These are phyloP conservation scores for Pseudomugil tenellus DNA, from an alignment of 2,797 vertebrate species.

Conservation along the genomic window DNA sequence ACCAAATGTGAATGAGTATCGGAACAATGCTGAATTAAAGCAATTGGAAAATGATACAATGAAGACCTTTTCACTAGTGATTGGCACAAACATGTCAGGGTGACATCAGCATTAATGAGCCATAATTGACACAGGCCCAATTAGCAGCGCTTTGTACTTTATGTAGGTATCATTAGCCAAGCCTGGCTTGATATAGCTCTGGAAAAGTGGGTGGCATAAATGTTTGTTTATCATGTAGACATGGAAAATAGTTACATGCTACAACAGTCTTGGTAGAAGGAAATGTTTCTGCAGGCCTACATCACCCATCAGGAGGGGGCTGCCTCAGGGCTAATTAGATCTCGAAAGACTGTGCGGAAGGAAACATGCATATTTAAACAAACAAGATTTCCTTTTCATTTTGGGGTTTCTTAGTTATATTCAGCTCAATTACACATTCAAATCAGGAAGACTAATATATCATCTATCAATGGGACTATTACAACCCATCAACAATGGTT, in stretches of 20 bases:
- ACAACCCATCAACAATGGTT: slow-evolving; percentile 29
- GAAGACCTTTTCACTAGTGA: slow-evolving; percentile 54
- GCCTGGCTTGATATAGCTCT: slow-evolving; percentile 58
- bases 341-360: slow-evolving; percentile 56
- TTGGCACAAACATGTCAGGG: slow-evolving; percentile 74
- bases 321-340: slow-evolving; percentile 61
- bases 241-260: slow-evolving; percentile 77
- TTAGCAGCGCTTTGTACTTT: slow-evolving; percentile 74
- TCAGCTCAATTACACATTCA: slow-evolving; percentile 46
- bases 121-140: slow-evolving; percentile 73
- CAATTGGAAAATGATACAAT: slow-evolving; percentile 62
- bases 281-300: slow-evolving; percentile 41
- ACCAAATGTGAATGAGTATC: slow-evolving; percentile 19
- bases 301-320: slow-evolving; percentile 46
- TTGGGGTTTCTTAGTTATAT: slow-evolving; percentile 6
- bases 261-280: slow-evolving; percentile 50
- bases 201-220: slow-evolving; percentile 64
- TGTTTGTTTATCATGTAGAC: slow-evolving; percentile 78
- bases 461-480: slow-evolving; percentile 55
- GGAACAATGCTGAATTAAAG: slow-evolving; percentile 55
- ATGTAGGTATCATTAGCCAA: slow-evolving; percentile 79
- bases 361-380: slow-evolving; percentile 53
- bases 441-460: slow-evolving; percentile 54
- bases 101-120: slow-evolving; percentile 73
- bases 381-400: slow-evolving; percentile 23